These are phyloP conservation scores for Ephestia elutella DNA, from an alignment of 1,140 invertebrate genomes.

Conservation along the genomic window DNA sequence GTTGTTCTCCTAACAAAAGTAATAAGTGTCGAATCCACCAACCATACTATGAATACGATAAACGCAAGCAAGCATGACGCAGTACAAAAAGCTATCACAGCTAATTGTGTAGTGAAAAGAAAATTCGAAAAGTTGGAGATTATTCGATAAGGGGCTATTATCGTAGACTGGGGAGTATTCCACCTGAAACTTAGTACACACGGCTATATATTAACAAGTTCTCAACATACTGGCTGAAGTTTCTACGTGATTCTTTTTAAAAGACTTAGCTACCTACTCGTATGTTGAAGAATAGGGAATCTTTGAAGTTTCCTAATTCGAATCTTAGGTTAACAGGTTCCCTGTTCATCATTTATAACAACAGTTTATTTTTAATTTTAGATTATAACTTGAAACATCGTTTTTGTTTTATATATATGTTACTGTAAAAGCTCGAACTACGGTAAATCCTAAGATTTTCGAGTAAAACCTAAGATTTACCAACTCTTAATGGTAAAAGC, in stretches of 20 bases:
- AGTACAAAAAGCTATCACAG: conserved; percentile 57
- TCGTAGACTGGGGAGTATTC: conserved; percentile 50
- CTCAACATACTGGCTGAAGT: background rate
- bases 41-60: background rate
- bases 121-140: conserved; percentile 61
- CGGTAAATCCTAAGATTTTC: too few relatives aligned
- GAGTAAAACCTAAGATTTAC: too few relatives aligned
- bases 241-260: background rate
- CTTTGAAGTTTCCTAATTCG: too few relatives aligned
- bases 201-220: conserved; percentile 2
- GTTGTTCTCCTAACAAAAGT: background rate
- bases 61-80: conserved; percentile 44
- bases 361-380: too few relatives aligned
- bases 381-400: too few relatives aligned
- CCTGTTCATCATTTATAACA: too few relatives aligned
- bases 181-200: conserved; percentile 36
- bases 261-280: too few relatives aligned
- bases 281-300: too few relatives aligned
- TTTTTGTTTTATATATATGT: too few relatives aligned
- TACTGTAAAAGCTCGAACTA: too few relatives aligned
- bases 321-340: too few relatives aligned
- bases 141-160: conserved; percentile 56
- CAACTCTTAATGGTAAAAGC: too few relatives aligned
- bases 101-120: conserved; percentile 66
- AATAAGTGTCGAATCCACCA: background rate